Evolutionary conservation across 2,888 invertebrate genomes (phyloP).

Genomic region (Cynaeus angustus): DNA sequence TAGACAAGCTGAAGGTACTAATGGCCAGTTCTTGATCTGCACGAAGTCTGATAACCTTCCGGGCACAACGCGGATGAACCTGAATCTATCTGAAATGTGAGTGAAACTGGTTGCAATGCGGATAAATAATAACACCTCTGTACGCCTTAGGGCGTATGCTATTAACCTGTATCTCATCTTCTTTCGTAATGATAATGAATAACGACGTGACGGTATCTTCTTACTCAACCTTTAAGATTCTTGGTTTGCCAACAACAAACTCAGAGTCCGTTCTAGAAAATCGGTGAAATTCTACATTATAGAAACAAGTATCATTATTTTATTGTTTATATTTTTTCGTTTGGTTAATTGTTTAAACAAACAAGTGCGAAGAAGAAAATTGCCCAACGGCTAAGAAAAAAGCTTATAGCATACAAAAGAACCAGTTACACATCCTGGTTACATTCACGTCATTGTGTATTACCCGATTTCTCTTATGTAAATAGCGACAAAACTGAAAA

Average conservation of each 20-base stretch:
- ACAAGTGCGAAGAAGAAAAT: slow-evolving; percentile 2
- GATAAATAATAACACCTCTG: slow-evolving; percentile 57
- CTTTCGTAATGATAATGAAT: slow-evolving; percentile 42
- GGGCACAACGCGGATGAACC: slow-evolving; percentile 30
- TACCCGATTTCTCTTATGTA: slow-evolving; percentile 7
- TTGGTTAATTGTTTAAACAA: slow-evolving; percentile 2
- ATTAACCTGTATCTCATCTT: slow-evolving; percentile 57
- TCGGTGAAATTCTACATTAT: no score
- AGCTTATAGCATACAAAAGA: not conserved
- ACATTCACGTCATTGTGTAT: slow-evolving; percentile 8
- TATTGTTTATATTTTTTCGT: no score
- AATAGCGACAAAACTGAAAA: no score
- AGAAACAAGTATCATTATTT: no score
- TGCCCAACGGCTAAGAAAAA: no score
- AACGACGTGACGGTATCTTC: slow-evolving; percentile 14
- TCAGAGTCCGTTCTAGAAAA: no score
- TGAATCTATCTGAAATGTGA: slow-evolving; percentile 8
- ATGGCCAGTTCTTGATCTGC: not conserved
- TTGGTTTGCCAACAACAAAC: not conserved
- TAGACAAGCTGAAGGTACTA: no score
- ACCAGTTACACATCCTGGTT: slow-evolving; percentile 20
- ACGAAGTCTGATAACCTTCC: slow-evolving; percentile 41
- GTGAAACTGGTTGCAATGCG: slow-evolving; percentile 57
- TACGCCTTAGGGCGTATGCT: slow-evolving; percentile 47
- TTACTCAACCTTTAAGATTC: slow-evolving; percentile 13